Evolutionary conservation across 2,888 invertebrate species (phyloP).

Genomic region (Bedellia somnulentella): DNA sequence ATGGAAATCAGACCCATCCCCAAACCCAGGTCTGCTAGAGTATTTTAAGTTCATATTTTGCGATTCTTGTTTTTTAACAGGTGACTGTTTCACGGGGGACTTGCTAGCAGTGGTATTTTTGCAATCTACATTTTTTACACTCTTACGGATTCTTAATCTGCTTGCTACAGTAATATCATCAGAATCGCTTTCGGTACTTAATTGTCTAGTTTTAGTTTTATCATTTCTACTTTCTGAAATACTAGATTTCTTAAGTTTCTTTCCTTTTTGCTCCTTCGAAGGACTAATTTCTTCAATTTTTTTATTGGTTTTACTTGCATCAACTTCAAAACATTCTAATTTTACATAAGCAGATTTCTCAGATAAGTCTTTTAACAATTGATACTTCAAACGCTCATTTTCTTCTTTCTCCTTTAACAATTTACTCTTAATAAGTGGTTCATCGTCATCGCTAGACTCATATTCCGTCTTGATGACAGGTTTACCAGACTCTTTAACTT

Average conservation of each 20-base stretch:
- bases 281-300: conserved; percentile 17
- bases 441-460: conserved; percentile 46
- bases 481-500: conserved; percentile 17
- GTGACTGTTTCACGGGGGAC: conserved; percentile 30
- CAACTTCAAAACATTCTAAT: conserved; percentile 49
- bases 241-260: conserved; percentile 22
- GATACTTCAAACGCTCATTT: conserved; percentile 34
- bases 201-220: conserved; percentile 23
- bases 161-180: conserved; percentile 37
- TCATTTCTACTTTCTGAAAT: conserved; percentile 36
- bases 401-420: conserved; percentile 39
- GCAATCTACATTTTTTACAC: conserved; percentile 43
- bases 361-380: conserved; percentile 42
- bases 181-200: conserved; percentile 43
- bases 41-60: conserved; percentile 32
- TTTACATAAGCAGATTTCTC: conserved; percentile 52
- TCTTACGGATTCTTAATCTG: conserved; percentile 47
- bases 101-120: conserved; percentile 21
- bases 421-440: conserved; percentile 45
- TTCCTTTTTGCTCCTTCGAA: conserved; percentile 18
- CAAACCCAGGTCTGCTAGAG: conserved; percentile 63
- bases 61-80: conserved; percentile 32
- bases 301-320: conserved; percentile 37
- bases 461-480: conserved; percentile 31
- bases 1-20: conserved; percentile 71